These are phyloP conservation scores for Lordiphosa collinella DNA, from an alignment of 1,140 invertebrate species.

Conservation along the genomic window DNA sequence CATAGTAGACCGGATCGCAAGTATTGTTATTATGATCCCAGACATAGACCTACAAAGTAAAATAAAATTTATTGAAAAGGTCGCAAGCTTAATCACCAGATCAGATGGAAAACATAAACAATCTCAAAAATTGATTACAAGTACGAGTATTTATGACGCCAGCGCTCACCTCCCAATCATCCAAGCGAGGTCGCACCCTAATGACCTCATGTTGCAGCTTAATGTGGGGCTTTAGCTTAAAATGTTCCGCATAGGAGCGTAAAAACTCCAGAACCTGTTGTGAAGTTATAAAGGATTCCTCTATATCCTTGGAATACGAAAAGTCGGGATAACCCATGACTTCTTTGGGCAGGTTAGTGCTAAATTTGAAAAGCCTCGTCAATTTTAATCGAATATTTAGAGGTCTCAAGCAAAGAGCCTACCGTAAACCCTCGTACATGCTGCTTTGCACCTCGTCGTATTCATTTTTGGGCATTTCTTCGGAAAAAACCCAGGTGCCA, in stretches of 20 bases:
- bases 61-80: neutral
- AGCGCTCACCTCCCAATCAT: conserved; percentile 75
- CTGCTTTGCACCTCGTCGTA: conserved; percentile 91
- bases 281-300: conserved; percentile 89
- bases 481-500: conserved; percentile 93
- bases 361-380: conserved; percentile 78
- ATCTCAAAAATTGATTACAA: conserved; percentile 10
- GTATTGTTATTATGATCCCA: conserved; percentile 82
- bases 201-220: conserved; percentile 77
- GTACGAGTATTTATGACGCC: conserved; percentile 33
- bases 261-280: conserved; percentile 91
- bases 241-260: conserved; percentile 87
- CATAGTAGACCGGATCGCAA: conserved; percentile 83
- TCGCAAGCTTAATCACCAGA: conserved; percentile 10
- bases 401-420: conserved; percentile 13
- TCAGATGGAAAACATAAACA: conserved; percentile 8
- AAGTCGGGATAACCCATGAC: conserved; percentile 94
- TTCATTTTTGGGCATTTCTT: conserved; percentile 85
- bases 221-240: conserved; percentile 69
- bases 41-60: conserved; percentile 56
- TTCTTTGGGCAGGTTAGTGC: conserved; percentile 94
- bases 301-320: conserved; percentile 84
- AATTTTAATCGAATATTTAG: neutral
- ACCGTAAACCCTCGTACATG: conserved; percentile 86
- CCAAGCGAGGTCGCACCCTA: conserved; percentile 65